Conservation (phyloP, 2,797 vertebrate genomes). For the Crax fasciolata region DNA sequence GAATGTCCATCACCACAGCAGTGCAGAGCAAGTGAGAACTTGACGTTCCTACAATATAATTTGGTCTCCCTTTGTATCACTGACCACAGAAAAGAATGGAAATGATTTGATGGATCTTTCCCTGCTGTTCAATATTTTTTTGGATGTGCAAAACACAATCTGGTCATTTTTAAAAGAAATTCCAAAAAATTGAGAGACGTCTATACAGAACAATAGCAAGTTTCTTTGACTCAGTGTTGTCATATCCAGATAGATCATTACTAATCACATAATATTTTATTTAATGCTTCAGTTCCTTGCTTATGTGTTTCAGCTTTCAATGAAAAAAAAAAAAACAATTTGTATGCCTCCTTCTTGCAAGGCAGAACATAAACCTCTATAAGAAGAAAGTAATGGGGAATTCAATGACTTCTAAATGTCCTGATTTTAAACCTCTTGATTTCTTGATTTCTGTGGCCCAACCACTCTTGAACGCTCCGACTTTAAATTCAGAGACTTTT, state of each 20-base stretch:
- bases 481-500: not conserved
- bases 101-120: not conserved
- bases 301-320: not conserved
- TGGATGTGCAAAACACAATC: constrained; percentile 9
- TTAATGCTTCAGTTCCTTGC: not conserved
- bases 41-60: not conserved
- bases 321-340: not conserved
- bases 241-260: not conserved
- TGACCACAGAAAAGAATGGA: constrained; percentile 20
- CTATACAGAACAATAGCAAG: constrained; percentile 1
- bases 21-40: not conserved
- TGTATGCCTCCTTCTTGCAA: not conserved
- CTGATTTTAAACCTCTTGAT: not conserved
- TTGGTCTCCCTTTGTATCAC: not conserved
- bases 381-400: not conserved
- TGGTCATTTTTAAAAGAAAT: not conserved
- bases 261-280: not conserved
- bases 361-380: not conserved
- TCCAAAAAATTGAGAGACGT: not conserved
- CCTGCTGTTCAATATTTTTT: not conserved
- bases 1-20: not conserved
- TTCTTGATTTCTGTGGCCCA: not conserved
- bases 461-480: not conserved
- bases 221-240: not conserved
- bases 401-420: not conserved